phyloP scores from a whole-genome alignment of 2,797 vertebrate species.

The Sylvia borin region DNA sequence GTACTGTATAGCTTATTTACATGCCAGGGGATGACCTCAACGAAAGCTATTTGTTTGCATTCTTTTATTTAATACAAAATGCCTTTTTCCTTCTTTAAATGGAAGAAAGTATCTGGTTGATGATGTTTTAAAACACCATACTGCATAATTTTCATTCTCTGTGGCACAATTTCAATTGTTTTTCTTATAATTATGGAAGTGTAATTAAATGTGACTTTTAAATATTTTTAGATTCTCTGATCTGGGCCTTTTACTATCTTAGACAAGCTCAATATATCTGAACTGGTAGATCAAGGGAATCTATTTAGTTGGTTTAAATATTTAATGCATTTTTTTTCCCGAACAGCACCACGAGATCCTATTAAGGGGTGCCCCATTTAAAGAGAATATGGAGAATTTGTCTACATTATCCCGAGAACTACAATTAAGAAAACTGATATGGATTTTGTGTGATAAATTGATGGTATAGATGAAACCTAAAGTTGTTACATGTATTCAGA shows the following conservation, averaged over 20 bases:
- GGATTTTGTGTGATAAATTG: not conserved
- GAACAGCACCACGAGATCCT: constrained; percentile 9
- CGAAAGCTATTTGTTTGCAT: not conserved
- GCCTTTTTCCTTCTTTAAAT: not conserved
- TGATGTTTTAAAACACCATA: not conserved
- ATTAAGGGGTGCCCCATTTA: not conserved
- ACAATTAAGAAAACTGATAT: not conserved
- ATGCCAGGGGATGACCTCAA: not conserved
- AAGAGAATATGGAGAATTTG: not conserved
- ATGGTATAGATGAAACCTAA: not conserved
- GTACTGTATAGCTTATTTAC: not conserved
- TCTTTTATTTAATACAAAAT: not conserved
- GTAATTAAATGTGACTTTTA: constrained; percentile 41
- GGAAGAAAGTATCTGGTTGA: not conserved
- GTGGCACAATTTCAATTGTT: not conserved
- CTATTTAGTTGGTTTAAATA: constrained; percentile 51
- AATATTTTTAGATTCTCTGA: constrained; percentile 44
- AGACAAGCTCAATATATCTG: constrained; percentile 54
- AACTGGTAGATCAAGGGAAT: not conserved
- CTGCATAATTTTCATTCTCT: not conserved
- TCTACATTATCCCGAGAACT: not conserved
- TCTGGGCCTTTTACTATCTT: constrained; percentile 40
- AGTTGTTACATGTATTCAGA: not conserved
- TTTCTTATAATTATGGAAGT: constrained; percentile 51
- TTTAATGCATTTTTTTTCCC: constrained; percentile 42